Percentiles rank a stretch among this genome's conserved stretches.
Conservation (phyloP, 2,113 vertebrate genomes). For the Argyrosomus japonicus region DNA sequence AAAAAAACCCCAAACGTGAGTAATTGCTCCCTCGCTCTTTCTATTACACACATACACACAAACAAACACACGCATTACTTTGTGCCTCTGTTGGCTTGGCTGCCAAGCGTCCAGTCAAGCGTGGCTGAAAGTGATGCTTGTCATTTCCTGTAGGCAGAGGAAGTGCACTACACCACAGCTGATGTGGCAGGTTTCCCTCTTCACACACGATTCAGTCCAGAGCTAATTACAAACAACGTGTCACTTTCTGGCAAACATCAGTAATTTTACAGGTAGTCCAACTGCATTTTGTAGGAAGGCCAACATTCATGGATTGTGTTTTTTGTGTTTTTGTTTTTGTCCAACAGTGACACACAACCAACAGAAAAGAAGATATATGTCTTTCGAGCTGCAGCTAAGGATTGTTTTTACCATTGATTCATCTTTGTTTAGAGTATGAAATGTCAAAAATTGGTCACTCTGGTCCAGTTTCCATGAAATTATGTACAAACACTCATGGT, state of each 20-base stretch:
- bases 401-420: background rate
- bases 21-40: conserved; percentile 13
- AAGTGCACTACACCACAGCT: conserved; percentile 50
- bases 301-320: background rate
- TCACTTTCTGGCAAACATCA: conserved; percentile 33
- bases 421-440: background rate
- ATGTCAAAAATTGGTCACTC: background rate
- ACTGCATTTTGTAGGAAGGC: background rate
- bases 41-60: conserved; percentile 6
- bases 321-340: background rate
- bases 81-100: conserved; percentile 39
- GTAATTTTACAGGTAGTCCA: conserved; percentile 24
- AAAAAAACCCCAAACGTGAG: background rate
- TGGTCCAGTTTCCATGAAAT: too few species aligned
- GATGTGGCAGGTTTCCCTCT: conserved; percentile 65
- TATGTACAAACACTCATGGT: too few species aligned
- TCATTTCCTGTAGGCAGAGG: conserved; percentile 66
- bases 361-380: background rate
- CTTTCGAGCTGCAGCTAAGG: background rate
- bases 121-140: conserved; percentile 55
- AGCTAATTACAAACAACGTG: conserved; percentile 51
- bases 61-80: conserved; percentile 3
- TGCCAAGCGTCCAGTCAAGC: conserved; percentile 44
- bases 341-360: background rate
- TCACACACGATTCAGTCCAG: conserved; percentile 58